Evolutionary conservation across 1,140 invertebrate species (phyloP), one percentile per base, ranked within the genome.

Genomic region (Euschistus heros): DNA sequence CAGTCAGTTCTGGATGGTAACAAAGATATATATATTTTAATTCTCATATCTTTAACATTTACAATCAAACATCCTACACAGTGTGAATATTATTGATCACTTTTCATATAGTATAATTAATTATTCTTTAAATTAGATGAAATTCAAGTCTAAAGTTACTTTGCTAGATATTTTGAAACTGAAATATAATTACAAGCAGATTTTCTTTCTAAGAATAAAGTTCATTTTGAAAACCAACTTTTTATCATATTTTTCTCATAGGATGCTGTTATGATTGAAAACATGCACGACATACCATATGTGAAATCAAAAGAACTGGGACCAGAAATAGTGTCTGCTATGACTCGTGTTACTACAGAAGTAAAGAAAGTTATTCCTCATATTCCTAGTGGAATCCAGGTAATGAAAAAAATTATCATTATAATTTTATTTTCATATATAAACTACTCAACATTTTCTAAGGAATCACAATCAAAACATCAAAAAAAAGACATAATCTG

Each of bases 251-350:
- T 65, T 68, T 54, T 69, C 47, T 66, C 69, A 24, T 63, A 91
- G 88, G 86, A 92, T 77, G 86, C 80, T 20, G 74, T 93, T 2
- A 72, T 92, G 14, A 74, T 94, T 2, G 91, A 93, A 76, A 93
- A 93, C 72, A 93, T 92, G 90, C 81, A 91, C 73, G 91, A 93
- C 73, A 72, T 90, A 17, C 91, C 90, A 0, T 93, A 93, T 70
- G 68, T 86, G 2, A 77, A 79, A 67, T 71, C 78, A 1, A 72
- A 75, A 44, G 67, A 82, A 33, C 72, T 86, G 52, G 81, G 82
- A 8, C 85, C 89, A 2, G 90, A 93, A 76, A 80, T 81, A 18
- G 80, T 80, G 1, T 80, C 89, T 3, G 74, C 77, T 46, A 91
- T 93, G 88, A 82, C 86, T 2, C 75, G 78, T 62, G 68, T 87